A percentile compares a stretch with the other conserved stretches of the same genome.
Evolutionary conservation across 2,113 vertebrate species (phyloP).

Genomic region (Gobius niger): DNA sequence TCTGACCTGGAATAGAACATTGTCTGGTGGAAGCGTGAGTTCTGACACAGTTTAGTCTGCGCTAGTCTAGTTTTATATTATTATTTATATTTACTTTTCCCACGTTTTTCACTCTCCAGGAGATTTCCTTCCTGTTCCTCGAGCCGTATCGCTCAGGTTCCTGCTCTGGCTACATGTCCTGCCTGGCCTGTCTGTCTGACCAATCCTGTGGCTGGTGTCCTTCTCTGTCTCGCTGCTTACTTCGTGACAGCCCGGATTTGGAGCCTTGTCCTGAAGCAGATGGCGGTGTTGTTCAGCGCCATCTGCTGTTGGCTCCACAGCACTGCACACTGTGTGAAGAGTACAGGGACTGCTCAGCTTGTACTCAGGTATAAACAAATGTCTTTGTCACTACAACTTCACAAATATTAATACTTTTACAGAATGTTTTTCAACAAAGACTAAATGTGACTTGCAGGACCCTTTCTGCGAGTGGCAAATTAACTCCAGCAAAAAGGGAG

Average conservation of each 20-base stretch:
- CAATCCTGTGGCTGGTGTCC: conserved; percentile 92
- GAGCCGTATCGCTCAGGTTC: conserved; percentile 86
- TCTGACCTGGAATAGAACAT: conserved; percentile 86
- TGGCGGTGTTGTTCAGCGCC: conserved; percentile 58
- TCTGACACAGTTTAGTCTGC: not conserved
- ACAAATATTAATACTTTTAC: not conserved
- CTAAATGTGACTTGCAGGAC: conserved; percentile 73
- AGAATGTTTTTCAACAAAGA: not conserved
- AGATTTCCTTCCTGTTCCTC: conserved; percentile 90
- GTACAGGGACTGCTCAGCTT: conserved; percentile 87
- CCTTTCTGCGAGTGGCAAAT: conserved; percentile 90
- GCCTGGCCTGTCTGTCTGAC: conserved; percentile 86
- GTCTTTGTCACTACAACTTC: not conserved
- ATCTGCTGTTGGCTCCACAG: conserved; percentile 83
- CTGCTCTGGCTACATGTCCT: conserved; percentile 82
- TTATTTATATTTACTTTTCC: not conserved
- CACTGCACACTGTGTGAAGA: conserved; percentile 89
- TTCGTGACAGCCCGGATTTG: conserved; percentile 65
- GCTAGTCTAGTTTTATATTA: not conserved
- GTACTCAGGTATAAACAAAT: conserved; percentile 78
- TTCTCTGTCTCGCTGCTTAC: conserved; percentile 75
- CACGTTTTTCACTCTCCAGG: conserved; percentile 64
- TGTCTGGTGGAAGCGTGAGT: conserved; percentile 87
- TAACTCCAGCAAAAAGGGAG: conserved; percentile 87
- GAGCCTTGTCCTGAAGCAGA: conserved; percentile 72